Evolutionary conservation across 2,797 vertebrate species (phyloP), one percentile per base, ranked within the genome.

Genomic region (Sebastiscus tertius): DNA sequence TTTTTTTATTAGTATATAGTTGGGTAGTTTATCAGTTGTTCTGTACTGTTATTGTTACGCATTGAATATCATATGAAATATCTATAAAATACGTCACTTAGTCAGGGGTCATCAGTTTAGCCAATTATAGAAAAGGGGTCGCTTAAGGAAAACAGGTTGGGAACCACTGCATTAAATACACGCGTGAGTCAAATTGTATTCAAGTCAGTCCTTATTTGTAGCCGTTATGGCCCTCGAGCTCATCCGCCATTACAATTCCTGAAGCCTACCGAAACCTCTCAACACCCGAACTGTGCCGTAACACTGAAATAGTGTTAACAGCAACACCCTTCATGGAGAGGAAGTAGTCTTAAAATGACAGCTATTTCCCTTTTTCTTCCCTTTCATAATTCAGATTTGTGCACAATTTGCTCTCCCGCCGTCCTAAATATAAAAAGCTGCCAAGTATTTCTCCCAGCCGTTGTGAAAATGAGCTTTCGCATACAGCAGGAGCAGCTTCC

Each of bases 401-500:
- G 83, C 70, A 29, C 86, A 91, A 86, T 86, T 90, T 90, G 70
- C 79, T 87, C 70, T 71, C 77, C 83, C 1, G 39, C 60, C 74
- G 8, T 36, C 62, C 73, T 54, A 79, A 87, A 88, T 85, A 78
- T 31, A 79, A 86, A 79, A 85, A 85, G 58, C 85, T 81, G 79
- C 79, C 83, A 84, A 82, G 72, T 83, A 42, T 88, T 52, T 84
- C 82, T 63, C n/a, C 77, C 10, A 33, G 31, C 80, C 5, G 54
- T 60, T 64, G 79, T 52, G 27, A 79, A 91, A 92, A 92, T 85
- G 67, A 90, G 85, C 86, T 85, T 83, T 77, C 34, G 16, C 81
- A 10, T 36, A 46, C 20, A 60, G 75, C 79, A 27, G 39, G 56
- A 71, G 77, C 87, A 18, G 77, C 88, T 72, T 80, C 82, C 84